phyloP scores from a whole-genome alignment of 92 coral and sea anemone species.

The Epizoanthus stellaris region DNA sequence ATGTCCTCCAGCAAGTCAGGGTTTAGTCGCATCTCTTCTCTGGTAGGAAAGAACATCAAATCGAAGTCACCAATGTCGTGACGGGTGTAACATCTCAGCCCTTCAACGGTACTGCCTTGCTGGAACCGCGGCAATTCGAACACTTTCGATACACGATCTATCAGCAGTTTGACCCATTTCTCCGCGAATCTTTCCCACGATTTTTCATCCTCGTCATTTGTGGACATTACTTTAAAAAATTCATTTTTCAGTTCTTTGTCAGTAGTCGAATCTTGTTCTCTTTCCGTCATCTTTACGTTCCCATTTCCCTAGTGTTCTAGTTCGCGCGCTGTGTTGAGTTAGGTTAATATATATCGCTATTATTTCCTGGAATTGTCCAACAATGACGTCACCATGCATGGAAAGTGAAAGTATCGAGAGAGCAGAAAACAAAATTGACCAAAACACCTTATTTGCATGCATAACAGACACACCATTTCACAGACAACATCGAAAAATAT shows the following conservation, averaged over 20 bases:
- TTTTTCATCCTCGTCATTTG: conserved; percentile 29
- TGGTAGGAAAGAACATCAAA: conserved; percentile 56
- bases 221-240: conserved; percentile 42
- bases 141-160: neutral
- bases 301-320: too few species aligned
- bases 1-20: conserved; percentile 57
- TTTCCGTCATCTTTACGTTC: conserved; percentile 20
- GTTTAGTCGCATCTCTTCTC: conserved; percentile 42
- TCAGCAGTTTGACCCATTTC: neutral
- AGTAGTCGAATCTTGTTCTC: neutral
- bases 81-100: conserved; percentile 52
- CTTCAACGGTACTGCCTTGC: conserved; percentile 71
- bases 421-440: too few species aligned
- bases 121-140: neutral
- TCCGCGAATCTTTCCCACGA: conserved; percentile 20
- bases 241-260: conserved; percentile 34
- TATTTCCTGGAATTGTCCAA: too few species aligned
- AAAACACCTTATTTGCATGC: too few species aligned
- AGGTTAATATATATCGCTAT: too few species aligned
- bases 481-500: too few species aligned
- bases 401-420: too few species aligned
- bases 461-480: too few species aligned
- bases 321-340: too few species aligned
- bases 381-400: too few species aligned
- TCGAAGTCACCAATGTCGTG: conserved; percentile 71